Base-by-base conservation (phyloP, 2,797 vertebrate species). In the Eptatretus atami region DNA sequence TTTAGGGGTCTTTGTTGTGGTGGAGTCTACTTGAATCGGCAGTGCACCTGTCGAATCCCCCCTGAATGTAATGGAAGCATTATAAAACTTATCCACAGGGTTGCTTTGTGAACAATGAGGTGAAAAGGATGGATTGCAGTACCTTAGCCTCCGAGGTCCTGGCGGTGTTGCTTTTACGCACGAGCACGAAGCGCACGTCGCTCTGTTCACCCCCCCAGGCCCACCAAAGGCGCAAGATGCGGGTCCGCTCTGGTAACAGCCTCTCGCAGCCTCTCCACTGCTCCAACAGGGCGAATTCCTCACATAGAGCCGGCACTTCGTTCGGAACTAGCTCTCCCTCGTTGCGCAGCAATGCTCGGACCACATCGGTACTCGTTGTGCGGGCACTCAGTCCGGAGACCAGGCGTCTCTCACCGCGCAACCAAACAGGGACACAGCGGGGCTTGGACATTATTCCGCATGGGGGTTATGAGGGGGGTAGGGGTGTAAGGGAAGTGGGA, bases 211-310 rank as follows among this genome's bases (percentile, higher is more conserved):
- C 83, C 1, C 87, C 88, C 90, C 90, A 96, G 14, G 88, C 85
- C 63, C 74, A 75, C 87, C 86, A 93, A 64, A 96, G 80, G 60
- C 85, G 75, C 64, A 94, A 73, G 68, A 96, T 76, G 66, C 80
- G 82, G 15, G 88, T 96, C 74, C 86, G 84, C 75, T 84, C 82
- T 64, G 88, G 90, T 69, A 96, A 69, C 68, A 75, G 82, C 72
- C 90, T 75, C 78, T 96, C 90, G 68, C 84, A 90, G 65, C 90
- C 90, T 44, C 90, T 75, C 90, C 88, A 95, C 70, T 93, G 94
- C 76, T 96, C 90, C 75, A 90, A 86, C 63, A 95, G 76, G 73
- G 86, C 90, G 70, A 94, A 93, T 55, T 80, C 78, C 66, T 83
- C 80, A 6, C 82, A 78, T 13, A 79, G 68, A 2, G 83, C 82